Evolutionary conservation across 2,888 invertebrate genomes (phyloP), one percentile per base, ranked within the genome.

Genomic region (Drosophila testacea): DNA sequence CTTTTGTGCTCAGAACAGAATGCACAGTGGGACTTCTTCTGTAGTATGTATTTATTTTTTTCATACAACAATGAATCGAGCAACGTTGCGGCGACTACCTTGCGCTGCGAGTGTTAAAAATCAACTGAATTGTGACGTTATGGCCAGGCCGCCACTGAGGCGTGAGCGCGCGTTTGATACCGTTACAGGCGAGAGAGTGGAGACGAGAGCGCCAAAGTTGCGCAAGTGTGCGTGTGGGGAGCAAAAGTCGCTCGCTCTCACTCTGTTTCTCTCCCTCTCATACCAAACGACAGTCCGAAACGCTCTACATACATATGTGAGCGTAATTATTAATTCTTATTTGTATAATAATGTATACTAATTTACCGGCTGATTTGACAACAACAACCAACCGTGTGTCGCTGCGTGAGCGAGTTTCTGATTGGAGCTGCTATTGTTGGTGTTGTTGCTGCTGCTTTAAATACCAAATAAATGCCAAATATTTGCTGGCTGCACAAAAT

Each of bases 101-200:
- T 72, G 34, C 81, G 70, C 70, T 79, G 77, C 73, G 86, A 84
- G 88, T 61, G 74, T 73, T 73, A 51, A 71, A 76, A 73, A 69
- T 71, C 76, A 69, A 85, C 80, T 82, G 76, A 79, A 69, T 56
- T 69, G 54, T 76, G 63, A 64, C 75, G 63, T 73, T 70, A 66
- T 59, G 66, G 41, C 47, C 63, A 44, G 64, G 9, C 60, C n/a
- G 64, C 67, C 62, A 67, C 42, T 63, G 44, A 68, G 65, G 60
- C 74, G 61, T 59, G 74, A 83, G 75, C 73, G 71, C 59, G 68
- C 66, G 57, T 73, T 73, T 82, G 69, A 88, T 83, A 85, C 88
- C 82, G 83, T 85, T 78, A 78, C 63, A 67, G 67, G 44, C 51
- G 61, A 54, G 77, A 27, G 57, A 55, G 52, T 28, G 28, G 41